Evolutionary conservation across 2,888 invertebrate genomes (phyloP).

Genomic region (Pheosia tremula): DNA sequence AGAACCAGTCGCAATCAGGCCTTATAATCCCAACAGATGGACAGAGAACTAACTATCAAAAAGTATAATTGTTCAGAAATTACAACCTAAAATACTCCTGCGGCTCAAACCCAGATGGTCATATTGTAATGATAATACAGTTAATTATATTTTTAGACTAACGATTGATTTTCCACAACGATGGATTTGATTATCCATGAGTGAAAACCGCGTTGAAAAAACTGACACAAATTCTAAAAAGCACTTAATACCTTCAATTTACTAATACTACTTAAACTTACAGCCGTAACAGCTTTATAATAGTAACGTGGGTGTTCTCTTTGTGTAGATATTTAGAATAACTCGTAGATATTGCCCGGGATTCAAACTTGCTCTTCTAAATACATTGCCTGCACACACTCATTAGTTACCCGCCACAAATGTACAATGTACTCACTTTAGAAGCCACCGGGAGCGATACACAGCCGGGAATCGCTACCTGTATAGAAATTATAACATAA

Average conservation of each 20-base stretch:
- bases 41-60: neutral
- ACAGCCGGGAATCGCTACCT: constrained; percentile 42
- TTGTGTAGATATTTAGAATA: neutral
- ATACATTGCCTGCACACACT: constrained; percentile 1
- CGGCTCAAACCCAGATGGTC: no score
- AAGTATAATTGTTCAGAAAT: no score
- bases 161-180: no score
- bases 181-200: no score
- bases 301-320: neutral
- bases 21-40: neutral
- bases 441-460: constrained; percentile 39
- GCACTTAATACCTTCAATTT: no score
- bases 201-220: no score
- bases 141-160: no score
- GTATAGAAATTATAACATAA: constrained; percentile 64
- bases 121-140: no score
- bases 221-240: no score
- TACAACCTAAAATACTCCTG: no score
- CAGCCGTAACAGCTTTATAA: no score
- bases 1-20: constrained; percentile 22
- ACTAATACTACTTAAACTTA: no score
- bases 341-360: neutral
- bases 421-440: constrained; percentile 34
- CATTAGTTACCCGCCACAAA: constrained; percentile 31
- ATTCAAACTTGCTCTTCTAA: neutral